phyloP scores from a whole-genome alignment of 1,140 invertebrate species.

The Dendrolimus kikuchii region DNA sequence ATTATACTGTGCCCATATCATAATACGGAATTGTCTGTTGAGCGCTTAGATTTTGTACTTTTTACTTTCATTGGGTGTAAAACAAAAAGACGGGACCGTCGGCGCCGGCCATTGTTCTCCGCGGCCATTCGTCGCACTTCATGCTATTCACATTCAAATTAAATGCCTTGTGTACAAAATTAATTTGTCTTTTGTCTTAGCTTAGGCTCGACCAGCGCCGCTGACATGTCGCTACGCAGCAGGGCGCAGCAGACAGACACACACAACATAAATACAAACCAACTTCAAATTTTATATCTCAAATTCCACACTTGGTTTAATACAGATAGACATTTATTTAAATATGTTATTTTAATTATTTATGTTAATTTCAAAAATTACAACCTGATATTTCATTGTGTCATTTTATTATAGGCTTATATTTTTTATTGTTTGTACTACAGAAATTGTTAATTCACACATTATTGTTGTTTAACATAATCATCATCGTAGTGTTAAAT shows the following conservation, averaged over 20 bases:
- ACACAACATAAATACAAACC: not conserved
- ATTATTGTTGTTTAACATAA: no score
- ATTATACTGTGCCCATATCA: constrained; percentile 68
- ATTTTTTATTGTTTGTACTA: no score
- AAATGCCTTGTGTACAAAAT: constrained; percentile 70
- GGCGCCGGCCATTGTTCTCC: constrained; percentile 68
- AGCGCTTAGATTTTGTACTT: constrained; percentile 62
- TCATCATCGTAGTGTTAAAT: no score
- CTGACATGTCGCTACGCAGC: constrained; percentile 55
- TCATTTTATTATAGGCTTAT: no score
- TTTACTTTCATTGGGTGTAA: constrained; percentile 56
- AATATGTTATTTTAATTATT: no score
- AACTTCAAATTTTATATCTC: not conserved
- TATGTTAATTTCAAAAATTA: no score
- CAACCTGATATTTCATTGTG: no score
- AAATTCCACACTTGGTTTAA: not conserved
- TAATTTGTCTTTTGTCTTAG: constrained; percentile 72
- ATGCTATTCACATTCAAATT: constrained; percentile 72
- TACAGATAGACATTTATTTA: no score
- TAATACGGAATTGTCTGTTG: constrained; percentile 66
- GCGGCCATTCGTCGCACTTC: constrained; percentile 69
- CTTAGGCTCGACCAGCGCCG: constrained; percentile 25
- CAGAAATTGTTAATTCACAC: no score
- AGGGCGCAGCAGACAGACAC: constrained; percentile 25
- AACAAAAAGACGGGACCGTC: constrained; percentile 61